Conservation (phyloP, 2,113 vertebrate species). For the Osmerus eperlanus region DNA sequence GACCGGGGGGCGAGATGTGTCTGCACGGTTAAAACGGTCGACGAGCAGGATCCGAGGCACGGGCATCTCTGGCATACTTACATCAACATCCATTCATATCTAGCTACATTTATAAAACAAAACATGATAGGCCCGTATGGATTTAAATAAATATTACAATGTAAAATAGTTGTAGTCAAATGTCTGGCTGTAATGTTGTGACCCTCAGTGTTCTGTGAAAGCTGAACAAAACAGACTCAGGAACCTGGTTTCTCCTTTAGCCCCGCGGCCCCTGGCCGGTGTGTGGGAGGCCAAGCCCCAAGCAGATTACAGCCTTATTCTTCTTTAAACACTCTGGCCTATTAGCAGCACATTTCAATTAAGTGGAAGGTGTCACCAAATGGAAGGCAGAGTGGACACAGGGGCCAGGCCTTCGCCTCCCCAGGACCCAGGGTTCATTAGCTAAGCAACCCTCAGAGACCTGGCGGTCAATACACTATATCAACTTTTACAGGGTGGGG, state of each 20-base stretch:
- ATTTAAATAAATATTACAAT: too few species aligned
- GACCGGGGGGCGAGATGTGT: too few species aligned
- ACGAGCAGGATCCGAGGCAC: too few species aligned
- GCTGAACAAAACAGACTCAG: too few species aligned
- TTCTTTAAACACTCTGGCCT: slow-evolving; percentile 68
- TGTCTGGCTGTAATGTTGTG: too few species aligned
- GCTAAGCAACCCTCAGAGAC: slow-evolving; percentile 62
- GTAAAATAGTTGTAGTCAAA: too few species aligned
- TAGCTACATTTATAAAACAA: too few species aligned
- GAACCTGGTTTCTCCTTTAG: not conserved
- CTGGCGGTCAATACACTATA: slow-evolving; percentile 52
- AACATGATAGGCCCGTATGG: too few species aligned
- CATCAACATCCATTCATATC: too few species aligned
- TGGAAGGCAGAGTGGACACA: slow-evolving; percentile 64
- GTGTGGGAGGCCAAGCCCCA: slow-evolving; percentile 61
- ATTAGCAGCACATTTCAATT: slow-evolving; percentile 67
- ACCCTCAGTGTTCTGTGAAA: too few species aligned
- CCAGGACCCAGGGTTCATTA: slow-evolving; percentile 66
- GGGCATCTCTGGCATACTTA: too few species aligned
- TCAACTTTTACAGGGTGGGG: slow-evolving; percentile 68
- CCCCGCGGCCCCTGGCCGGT: slow-evolving; percentile 43
- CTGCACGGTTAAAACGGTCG: too few species aligned
- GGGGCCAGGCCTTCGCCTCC: slow-evolving; percentile 53
- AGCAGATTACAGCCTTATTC: slow-evolving; percentile 64
- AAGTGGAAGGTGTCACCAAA: slow-evolving; percentile 71